Base-by-base conservation (phyloP, 1,140 invertebrate species). In the Oryzaephilus surinamensis region DNA sequence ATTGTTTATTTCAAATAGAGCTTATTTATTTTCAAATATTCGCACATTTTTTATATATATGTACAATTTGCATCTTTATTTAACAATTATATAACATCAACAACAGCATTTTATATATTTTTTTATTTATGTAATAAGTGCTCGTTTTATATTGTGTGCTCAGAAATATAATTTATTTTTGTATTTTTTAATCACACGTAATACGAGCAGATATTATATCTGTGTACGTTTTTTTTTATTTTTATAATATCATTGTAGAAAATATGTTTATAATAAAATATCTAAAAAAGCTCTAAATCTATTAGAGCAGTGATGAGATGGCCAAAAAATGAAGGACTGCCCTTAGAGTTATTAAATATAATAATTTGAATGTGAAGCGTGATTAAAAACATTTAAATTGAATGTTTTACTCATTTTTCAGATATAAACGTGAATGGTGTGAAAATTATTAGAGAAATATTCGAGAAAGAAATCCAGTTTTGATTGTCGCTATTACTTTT, bases 71-170 rank as follows among this genome's bases (percentile, higher is more conserved):
- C 42, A 48, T 49, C 38, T 51, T 46, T 45, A 46, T 50, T 52
- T 50, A 52, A 52, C 50, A 52, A 52, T 47, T 42, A 52, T 48
- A 32, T 50, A 52, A 52, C 50, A 52, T 52, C 50, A 52, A 52
- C 50, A 52, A 52, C 42, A 45, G 38, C 49, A 49, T 38, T 49
- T 35, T 21, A 21, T 21, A 2, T 21, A 1, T 21, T 21, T 21
- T 21, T 2, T 6, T 6, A 2, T 21, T 21, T 21, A 21, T 21
- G 23, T n/a, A 24, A 24, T 24, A 8, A 24, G 23, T 24, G 23
- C 2, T 24, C 11, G 23, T 24, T 24, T 11, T 24, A 11, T 43
- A 33, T 31, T 37, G 23, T 38, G 28, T 36, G 14, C 29, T 29
- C 4, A 13, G 31, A 12, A 16, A 38, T 32, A 26, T 31, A 32